A percentile compares a stretch with the other conserved stretches of the same genome.
These are phyloP conservation scores for Pomacea canaliculata DNA, from an alignment of 2,888 invertebrate species.

Conservation along the genomic window DNA sequence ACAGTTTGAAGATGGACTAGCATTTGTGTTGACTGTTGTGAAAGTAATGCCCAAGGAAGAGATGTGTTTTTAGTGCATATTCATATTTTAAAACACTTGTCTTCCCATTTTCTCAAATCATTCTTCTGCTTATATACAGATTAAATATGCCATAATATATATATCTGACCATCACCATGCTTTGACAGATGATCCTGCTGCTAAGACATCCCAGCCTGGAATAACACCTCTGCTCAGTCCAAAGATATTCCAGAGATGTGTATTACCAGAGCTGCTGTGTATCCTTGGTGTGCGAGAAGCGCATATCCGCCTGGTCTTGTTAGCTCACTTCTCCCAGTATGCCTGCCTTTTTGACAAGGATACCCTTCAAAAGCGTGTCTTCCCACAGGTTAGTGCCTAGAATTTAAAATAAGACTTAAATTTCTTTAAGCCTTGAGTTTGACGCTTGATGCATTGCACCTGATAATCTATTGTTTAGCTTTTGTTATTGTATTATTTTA, in stretches of 20 bases:
- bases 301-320: slow-evolving; percentile 83
- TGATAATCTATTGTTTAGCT: background rate
- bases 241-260: slow-evolving; percentile 65
- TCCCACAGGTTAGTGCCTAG: slow-evolving; percentile 81
- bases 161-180: too few relatives aligned
- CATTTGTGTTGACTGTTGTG: too few relatives aligned
- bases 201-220: background rate
- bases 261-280: slow-evolving; percentile 78
- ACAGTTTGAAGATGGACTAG: too few relatives aligned
- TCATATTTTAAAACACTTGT: too few relatives aligned
- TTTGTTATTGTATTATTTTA: background rate
- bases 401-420: background rate
- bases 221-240: slow-evolving; percentile 41
- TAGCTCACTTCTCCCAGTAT: slow-evolving; percentile 84
- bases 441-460: background rate
- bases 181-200: too few relatives aligned
- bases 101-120: too few relatives aligned
- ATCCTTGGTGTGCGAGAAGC: slow-evolving; percentile 86
- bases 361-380: slow-evolving; percentile 81
- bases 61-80: too few relatives aligned
- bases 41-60: too few relatives aligned
- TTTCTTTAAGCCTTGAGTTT: background rate
- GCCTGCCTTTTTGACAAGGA: slow-evolving; percentile 82
- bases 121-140: too few relatives aligned
- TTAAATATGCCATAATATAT: too few relatives aligned